phyloP scores from a whole-genome alignment of 2,888 invertebrate species.

The Drosophila barbarae region DNA sequence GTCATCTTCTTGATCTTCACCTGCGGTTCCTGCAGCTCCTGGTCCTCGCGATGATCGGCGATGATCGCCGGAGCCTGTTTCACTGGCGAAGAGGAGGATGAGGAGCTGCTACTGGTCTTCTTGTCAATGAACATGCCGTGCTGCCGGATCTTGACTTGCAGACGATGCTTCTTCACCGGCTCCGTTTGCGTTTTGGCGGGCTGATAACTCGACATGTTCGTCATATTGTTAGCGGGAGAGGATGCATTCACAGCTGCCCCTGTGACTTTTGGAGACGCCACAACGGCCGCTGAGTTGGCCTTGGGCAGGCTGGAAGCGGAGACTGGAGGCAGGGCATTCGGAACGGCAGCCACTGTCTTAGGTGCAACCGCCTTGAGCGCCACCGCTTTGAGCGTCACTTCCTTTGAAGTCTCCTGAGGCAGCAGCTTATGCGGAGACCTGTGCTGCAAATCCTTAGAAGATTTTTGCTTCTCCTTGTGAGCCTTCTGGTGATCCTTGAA shows the following conservation, averaged over 20 bases:
- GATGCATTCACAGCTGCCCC: slow-evolving; percentile 6
- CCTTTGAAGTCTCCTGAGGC: background rate
- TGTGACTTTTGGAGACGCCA: slow-evolving; percentile 4
- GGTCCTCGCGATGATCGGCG: background rate
- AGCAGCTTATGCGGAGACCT: background rate
- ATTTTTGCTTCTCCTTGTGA: background rate
- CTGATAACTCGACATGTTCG: slow-evolving; percentile 15
- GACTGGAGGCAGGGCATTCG: slow-evolving; percentile 2
- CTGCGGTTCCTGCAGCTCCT: background rate
- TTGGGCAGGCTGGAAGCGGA: slow-evolving; percentile 6
- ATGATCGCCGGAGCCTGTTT: background rate
- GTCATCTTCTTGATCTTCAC: background rate
- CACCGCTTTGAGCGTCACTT: background rate
- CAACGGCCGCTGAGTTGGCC: slow-evolving; percentile 9
- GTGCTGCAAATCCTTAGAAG: background rate
- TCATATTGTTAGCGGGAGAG: slow-evolving; percentile 1
- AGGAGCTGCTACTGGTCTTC: slow-evolving; percentile 3
- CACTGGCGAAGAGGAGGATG: background rate
- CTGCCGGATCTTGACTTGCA: slow-evolving; percentile 35
- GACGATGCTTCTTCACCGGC: slow-evolving; percentile 15
- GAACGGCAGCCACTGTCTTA: slow-evolving; percentile 3
- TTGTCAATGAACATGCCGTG: slow-evolving; percentile 23
- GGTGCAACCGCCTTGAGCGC: slow-evolving; percentile 10
- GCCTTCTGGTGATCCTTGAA: background rate
- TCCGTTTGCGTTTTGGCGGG: slow-evolving; percentile 17